phyloP scores from a whole-genome alignment of 2,797 vertebrate genomes.

The Acanthurus lineatus region DNA sequence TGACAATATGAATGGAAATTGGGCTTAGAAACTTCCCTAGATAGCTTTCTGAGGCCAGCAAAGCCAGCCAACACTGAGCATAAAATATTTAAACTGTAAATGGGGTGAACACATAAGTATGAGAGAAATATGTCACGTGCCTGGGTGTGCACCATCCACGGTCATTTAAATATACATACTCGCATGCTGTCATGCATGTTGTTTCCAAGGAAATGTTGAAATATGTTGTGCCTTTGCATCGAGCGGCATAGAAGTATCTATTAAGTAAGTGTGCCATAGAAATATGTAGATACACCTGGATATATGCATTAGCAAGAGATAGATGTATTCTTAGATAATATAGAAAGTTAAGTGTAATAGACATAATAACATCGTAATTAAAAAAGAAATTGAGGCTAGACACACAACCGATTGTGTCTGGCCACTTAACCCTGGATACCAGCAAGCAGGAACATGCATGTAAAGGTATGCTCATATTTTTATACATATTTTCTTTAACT shows the following conservation, averaged over 20 bases:
- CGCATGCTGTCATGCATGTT: background rate
- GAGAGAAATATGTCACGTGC: background rate
- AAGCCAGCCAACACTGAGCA: background rate
- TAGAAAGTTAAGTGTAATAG: background rate
- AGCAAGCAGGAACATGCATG: too few relatives aligned
- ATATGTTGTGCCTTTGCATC: background rate
- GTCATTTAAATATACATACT: background rate
- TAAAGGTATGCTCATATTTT: too few relatives aligned
- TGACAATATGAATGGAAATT: constrained; percentile 8
- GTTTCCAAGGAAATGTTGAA: background rate
- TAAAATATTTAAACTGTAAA: constrained; percentile 2
- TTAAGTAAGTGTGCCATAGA: background rate
- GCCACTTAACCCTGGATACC: too few relatives aligned
- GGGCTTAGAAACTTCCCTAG: background rate
- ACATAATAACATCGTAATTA: background rate
- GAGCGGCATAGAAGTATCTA: background rate
- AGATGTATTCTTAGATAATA: background rate
- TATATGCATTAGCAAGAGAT: background rate
- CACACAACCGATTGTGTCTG: too few relatives aligned
- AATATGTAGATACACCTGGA: too few relatives aligned
- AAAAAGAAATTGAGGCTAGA: too few relatives aligned
- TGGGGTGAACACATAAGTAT: background rate
- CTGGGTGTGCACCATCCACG: background rate
- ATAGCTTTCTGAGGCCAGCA: background rate
- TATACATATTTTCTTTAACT: too few relatives aligned